Conservation (phyloP, 2,113 vertebrate species). For the Fukomys damarensis region DNA sequence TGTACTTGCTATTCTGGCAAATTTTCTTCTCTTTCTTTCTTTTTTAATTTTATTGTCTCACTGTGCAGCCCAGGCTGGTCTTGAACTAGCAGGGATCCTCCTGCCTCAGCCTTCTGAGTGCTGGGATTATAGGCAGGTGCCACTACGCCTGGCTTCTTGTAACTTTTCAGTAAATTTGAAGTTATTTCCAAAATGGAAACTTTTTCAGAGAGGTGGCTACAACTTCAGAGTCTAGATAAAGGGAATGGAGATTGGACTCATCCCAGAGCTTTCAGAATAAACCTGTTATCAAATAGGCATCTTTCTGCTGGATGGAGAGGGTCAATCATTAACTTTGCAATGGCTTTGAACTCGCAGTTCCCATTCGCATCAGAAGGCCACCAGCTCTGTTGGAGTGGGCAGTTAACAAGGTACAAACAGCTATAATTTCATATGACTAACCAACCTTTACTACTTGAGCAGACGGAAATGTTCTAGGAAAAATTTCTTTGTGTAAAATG, state of each 20-base stretch:
- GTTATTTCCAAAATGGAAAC: constrained; percentile 27
- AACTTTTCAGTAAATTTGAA: constrained; percentile 36
- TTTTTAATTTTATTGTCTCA: too few species aligned
- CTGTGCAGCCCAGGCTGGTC: background rate
- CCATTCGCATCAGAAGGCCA: constrained; percentile 57
- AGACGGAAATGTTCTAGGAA: constrained; percentile 51
- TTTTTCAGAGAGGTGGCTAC: background rate
- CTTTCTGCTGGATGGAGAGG: constrained; percentile 2
- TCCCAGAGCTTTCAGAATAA: background rate
- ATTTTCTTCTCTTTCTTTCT: background rate
- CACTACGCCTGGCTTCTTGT: background rate
- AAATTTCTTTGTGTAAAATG: constrained; percentile 36
- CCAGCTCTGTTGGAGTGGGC: constrained; percentile 37
- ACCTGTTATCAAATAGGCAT: constrained; percentile 64
- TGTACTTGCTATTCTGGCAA: background rate
- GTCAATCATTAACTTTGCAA: constrained; percentile 73
- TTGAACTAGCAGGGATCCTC: background rate
- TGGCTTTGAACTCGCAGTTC: constrained; percentile 66
- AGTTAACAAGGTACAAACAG: constrained; percentile 68
- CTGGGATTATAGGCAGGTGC: background rate
- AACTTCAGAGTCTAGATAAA: constrained; percentile 27
- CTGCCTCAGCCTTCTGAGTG: background rate
- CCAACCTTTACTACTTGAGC: constrained; percentile 36
- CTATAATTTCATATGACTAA: constrained; percentile 56
- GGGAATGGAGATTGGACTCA: background rate